Evolutionary conservation across 2,113 vertebrate genomes (phyloP).

Genomic region (Dipodomys spectabilis): DNA sequence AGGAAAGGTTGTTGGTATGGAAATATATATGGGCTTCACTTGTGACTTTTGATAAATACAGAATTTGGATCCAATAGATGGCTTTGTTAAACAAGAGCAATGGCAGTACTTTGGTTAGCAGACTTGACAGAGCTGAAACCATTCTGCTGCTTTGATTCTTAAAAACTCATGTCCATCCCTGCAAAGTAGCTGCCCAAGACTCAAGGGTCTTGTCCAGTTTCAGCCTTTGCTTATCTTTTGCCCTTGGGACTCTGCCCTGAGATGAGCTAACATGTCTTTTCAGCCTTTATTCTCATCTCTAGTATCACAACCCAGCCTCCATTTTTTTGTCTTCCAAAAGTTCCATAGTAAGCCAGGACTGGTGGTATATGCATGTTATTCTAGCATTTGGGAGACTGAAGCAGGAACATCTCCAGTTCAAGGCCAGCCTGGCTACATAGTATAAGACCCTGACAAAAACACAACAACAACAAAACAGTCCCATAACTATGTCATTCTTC

Average conservation of each 20-base stretch:
- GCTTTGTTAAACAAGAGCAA: not conserved
- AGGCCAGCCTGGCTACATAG: not conserved
- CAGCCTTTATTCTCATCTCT: not conserved
- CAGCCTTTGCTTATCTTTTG: not conserved
- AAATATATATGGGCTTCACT: not conserved
- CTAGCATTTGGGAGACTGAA: not conserved
- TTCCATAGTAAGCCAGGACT: not conserved
- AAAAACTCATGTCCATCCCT: not conserved
- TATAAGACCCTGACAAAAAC: not conserved
- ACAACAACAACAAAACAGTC: not conserved
- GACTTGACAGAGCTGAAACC: not conserved
- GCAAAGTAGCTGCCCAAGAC: not conserved
- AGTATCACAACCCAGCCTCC: not conserved
- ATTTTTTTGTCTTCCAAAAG: not conserved
- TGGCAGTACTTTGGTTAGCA: too few relatives aligned
- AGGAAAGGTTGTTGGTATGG: not conserved
- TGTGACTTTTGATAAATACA: not conserved
- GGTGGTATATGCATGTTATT: not conserved
- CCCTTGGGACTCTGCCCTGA: not conserved
- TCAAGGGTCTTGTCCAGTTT: not conserved
- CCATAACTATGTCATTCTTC: not conserved
- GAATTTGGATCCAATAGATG: not conserved
- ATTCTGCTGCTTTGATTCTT: not conserved
- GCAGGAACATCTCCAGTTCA: not conserved
- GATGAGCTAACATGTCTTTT: not conserved